These are phyloP conservation scores for Chaenodraco wilsoni DNA, from an alignment of 2,797 vertebrate genomes.

Conservation along the genomic window DNA sequence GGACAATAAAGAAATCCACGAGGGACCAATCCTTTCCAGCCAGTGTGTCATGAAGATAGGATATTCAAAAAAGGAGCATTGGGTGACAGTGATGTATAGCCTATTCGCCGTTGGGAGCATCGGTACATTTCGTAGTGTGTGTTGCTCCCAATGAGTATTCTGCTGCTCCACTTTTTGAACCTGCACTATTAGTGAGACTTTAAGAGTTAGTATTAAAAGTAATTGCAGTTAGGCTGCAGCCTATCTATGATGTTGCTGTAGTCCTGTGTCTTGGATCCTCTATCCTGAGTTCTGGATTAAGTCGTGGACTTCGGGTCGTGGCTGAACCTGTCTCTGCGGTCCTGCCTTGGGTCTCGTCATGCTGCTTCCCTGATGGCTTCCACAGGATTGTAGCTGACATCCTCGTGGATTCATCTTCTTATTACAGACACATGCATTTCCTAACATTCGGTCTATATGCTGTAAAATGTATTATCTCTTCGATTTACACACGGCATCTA, in stretches of 20 bases:
- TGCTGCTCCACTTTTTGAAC: constrained; percentile 56
- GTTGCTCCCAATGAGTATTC: constrained; percentile 37
- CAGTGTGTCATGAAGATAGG: constrained; percentile 31
- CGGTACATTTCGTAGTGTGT: constrained; percentile 31
- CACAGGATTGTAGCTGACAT: too few relatives aligned
- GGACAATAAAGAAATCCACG: constrained; percentile 31
- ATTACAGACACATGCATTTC: too few relatives aligned
- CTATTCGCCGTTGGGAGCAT: constrained; percentile 44
- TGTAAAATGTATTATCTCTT: too few relatives aligned
- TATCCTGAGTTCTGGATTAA: too few relatives aligned
- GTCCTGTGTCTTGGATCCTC: too few relatives aligned
- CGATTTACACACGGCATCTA: too few relatives aligned
- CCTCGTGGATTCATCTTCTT: too few relatives aligned
- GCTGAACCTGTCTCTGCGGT: too few relatives aligned
- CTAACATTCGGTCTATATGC: too few relatives aligned
- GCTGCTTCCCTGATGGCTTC: too few relatives aligned
- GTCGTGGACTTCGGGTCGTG: too few relatives aligned
- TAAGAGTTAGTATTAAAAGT: constrained; percentile 44
- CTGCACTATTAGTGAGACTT: constrained; percentile 30
- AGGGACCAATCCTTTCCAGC: constrained; percentile 32
- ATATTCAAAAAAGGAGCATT: constrained; percentile 53
- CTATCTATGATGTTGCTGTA: constrained; percentile 2
- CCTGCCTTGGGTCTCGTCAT: too few relatives aligned
- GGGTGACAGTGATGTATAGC: constrained; percentile 72
- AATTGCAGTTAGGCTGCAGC: constrained; percentile 35